Base-by-base conservation (phyloP, 2,113 vertebrate species). In the Crotophaga sulcirostris region DNA sequence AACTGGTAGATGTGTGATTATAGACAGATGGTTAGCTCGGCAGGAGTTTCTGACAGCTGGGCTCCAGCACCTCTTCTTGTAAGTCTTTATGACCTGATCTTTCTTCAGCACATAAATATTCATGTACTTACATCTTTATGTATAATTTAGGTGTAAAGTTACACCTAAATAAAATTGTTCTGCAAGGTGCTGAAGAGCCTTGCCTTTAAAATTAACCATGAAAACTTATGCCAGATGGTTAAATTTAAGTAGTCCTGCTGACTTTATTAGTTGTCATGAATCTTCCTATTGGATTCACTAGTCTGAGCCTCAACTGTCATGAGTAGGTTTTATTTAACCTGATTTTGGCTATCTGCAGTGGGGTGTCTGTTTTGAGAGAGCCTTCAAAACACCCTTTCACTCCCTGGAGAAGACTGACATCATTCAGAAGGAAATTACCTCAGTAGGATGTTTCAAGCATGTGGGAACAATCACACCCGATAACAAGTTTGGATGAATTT, bases 21-120 rank as follows among this genome's bases (percentile, higher is more conserved):
- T 21, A 96, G 95, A 84, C 95, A 97, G 93, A 96, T 96, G 95
- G 94, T 72, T 91, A 59, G 70, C 89, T 93, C 58, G 0, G 91
- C 93, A 92, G 74, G 89, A 89, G 84, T 29, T 94, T 92, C 91
- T 96, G 93, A 89, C 95, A 97, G 95, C 95, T 97, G 95, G 91
- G 66, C 70, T 95, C 87, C 89, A 97, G 95, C 58, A 89, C 66
- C 70, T 76, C 87, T 91, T 85, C 91, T 92, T 0, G 0, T 60
- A 89, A 91, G 89, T 84, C 93, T 94, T 96, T 96, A 96, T 76
- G 89, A 94, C 58, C 49, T 87, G 77, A 89, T 89, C 93, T 94
- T 94, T 94, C 93, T 72, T 97, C 94, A 94, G 86, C 56, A 92
- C 44, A 84, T 94, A 93, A 95, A 95, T 94, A 95, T 93, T 87